A percentile compares a stretch with the other conserved stretches of the same genome.
Evolutionary conservation across 2,888 invertebrate genomes (phyloP).

Genomic region (Himalopsyche kuldschensis): DNA sequence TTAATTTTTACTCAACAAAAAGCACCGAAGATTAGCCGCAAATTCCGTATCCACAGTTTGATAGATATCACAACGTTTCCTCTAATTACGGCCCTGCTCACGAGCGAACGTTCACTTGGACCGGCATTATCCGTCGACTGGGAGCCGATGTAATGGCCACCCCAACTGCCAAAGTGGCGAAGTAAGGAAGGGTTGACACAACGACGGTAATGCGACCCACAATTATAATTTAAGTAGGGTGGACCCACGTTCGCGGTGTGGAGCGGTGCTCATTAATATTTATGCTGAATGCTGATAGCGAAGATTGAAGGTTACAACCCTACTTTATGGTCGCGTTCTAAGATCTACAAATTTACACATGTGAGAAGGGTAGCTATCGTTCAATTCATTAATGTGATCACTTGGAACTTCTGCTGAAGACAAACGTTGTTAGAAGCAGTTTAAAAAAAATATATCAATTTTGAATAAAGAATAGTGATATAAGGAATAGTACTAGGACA

Average conservation of each 20-base stretch:
- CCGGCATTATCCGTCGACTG: background rate
- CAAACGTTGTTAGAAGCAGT: background rate
- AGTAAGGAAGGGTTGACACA: background rate
- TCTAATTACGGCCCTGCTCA: background rate
- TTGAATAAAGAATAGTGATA: too few relatives aligned
- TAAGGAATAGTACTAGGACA: too few relatives aligned
- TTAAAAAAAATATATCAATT: background rate
- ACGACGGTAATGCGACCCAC: background rate
- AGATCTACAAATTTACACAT: background rate
- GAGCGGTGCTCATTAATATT: background rate
- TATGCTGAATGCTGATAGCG: conserved; percentile 1
- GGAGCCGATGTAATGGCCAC: background rate
- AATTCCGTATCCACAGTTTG: too few relatives aligned
- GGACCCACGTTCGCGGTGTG: background rate
- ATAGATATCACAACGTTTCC: background rate
- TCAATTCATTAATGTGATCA: background rate
- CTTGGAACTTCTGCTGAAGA: background rate
- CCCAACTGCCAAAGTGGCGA: background rate
- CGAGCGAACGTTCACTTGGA: background rate
- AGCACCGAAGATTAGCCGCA: too few relatives aligned
- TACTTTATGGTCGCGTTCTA: background rate
- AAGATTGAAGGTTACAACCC: background rate
- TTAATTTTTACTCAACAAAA: too few relatives aligned
- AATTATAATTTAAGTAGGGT: conserved; percentile 1
- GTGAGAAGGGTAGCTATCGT: background rate